A percentile compares a stretch with the other conserved stretches of the same genome.
phyloP scores from a whole-genome alignment of 2,113 vertebrate species.

The Origma solitaria region DNA sequence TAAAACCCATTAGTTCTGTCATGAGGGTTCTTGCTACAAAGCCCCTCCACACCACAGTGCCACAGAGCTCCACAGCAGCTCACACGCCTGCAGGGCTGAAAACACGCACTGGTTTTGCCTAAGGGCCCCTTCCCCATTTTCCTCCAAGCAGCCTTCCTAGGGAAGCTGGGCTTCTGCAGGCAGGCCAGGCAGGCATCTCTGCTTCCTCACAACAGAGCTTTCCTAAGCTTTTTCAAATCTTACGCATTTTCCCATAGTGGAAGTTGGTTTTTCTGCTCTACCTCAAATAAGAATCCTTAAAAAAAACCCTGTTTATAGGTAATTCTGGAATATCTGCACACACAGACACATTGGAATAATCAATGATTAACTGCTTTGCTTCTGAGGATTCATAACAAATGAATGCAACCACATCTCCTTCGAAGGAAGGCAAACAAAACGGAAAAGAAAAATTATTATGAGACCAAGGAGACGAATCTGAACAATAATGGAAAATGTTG shows the following conservation, averaged over 20 bases:
- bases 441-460: not conserved
- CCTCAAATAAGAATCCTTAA: not conserved
- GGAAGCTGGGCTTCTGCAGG: not conserved
- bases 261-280: not conserved
- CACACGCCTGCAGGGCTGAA: not conserved
- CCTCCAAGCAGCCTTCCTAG: not conserved
- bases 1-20: not conserved
- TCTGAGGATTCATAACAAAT: not conserved
- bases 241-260: not conserved
- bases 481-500: not conserved
- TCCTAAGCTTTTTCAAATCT: not conserved
- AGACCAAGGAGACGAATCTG: not conserved
- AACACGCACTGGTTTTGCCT: not conserved
- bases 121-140: not conserved
- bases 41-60: accelerated
- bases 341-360: not conserved
- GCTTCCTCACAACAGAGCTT: not conserved
- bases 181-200: not conserved
- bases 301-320: not conserved
- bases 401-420: not conserved
- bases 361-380: not conserved
- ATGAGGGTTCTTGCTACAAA: not conserved
- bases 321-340: not conserved
- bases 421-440: not conserved
- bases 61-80: not conserved